These are phyloP conservation scores for Fissipunctia ypsillon DNA, from an alignment of 2,888 invertebrate genomes.

Conservation along the genomic window DNA sequence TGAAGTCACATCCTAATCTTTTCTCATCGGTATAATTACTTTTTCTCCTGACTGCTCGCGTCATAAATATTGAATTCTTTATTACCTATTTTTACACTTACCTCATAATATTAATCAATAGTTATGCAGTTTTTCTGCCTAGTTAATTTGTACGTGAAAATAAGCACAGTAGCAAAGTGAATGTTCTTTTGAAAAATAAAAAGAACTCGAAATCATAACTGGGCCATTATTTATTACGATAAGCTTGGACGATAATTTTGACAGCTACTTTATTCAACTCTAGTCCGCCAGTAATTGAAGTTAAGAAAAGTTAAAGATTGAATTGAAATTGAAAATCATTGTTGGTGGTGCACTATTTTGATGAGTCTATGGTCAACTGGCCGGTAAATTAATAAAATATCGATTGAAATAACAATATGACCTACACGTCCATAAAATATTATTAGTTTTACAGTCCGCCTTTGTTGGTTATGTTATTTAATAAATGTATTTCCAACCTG, in stretches of 20 bases:
- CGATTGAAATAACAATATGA: constrained; percentile 32
- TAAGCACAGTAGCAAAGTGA: constrained; percentile 35
- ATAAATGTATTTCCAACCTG: not conserved
- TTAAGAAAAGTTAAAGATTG: constrained; percentile 34
- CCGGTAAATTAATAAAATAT: constrained; percentile 44
- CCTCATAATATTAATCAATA: constrained; percentile 13
- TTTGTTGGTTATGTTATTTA: constrained; percentile 21
- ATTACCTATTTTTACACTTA: not conserved
- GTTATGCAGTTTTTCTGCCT: constrained; percentile 9
- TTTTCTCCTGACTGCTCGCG: not conserved
- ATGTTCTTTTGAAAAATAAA: constrained; percentile 20
- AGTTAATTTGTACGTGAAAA: constrained; percentile 9
- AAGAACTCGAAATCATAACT: constrained; percentile 19
- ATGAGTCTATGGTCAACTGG: constrained; percentile 30
- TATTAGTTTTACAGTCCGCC: not conserved
- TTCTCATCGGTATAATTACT: not conserved
- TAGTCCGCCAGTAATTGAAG: constrained; percentile 9
- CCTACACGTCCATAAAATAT: constrained; percentile 12
- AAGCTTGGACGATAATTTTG: constrained; percentile 27
- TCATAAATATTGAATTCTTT: not conserved
- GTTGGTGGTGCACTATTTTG: constrained; percentile 11
- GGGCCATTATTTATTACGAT: constrained; percentile 21
- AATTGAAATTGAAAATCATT: too few species aligned
- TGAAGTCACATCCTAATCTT: too few species aligned
- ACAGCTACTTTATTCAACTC: constrained; percentile 24